Percentiles rank a stretch among this genome's conserved stretches.
Conservation (phyloP, 2,888 invertebrate genomes). For the Uropetala carovei region DNA sequence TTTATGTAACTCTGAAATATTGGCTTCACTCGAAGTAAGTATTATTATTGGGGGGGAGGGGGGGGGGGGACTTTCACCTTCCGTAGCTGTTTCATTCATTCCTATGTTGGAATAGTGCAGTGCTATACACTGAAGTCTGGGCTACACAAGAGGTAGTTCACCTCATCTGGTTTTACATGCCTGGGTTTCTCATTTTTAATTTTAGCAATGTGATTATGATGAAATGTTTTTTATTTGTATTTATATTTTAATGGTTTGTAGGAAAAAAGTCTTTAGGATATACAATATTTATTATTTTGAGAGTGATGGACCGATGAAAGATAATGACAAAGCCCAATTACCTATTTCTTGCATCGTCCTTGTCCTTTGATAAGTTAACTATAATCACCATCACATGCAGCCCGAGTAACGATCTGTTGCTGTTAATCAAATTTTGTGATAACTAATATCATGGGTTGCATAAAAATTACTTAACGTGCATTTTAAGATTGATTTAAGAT, state of each 20-base stretch:
- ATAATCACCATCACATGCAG: neutral
- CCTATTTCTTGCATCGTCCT: neutral
- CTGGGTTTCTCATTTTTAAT: conserved; percentile 19
- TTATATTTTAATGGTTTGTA: conserved; percentile 38
- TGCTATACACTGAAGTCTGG: neutral
- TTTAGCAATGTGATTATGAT: conserved; percentile 35
- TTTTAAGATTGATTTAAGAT: no score
- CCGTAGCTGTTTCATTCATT: conserved; percentile 16
- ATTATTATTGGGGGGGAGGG: conserved; percentile 36
- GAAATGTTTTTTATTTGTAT: conserved; percentile 27
- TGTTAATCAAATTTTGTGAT: neutral
- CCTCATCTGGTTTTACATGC: neutral
- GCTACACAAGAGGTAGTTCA: neutral
- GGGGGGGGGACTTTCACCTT: neutral
- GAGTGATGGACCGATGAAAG: neutral
- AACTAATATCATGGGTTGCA: no score
- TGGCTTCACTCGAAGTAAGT: conserved; percentile 41
- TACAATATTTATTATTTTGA: conserved; percentile 46
- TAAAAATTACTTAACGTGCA: no score
- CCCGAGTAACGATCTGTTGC: neutral
- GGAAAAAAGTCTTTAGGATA: conserved; percentile 3
- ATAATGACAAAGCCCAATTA: neutral
- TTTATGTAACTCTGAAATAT: conserved; percentile 15
- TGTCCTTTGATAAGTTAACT: neutral
- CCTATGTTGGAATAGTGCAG: neutral